Percentiles rank a stretch among this genome's conserved stretches.
Conservation (phyloP, 2,113 vertebrate species). For the Martes martes region DNA sequence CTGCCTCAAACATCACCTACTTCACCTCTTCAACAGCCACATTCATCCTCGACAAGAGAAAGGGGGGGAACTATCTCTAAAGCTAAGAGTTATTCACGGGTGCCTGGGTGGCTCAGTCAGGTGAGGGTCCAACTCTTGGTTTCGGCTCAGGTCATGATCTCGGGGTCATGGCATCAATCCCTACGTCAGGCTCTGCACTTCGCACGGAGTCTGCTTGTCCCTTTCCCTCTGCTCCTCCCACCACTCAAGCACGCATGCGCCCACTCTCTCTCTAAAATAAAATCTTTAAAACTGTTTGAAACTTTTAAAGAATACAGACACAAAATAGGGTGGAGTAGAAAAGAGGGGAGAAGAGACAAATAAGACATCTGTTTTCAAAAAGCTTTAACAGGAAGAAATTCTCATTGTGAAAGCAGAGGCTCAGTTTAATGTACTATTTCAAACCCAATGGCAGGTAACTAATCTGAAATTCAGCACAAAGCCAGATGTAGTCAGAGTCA, state of each 20-base stretch:
- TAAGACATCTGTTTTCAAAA: background rate
- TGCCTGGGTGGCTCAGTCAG: background rate
- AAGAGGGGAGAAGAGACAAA: background rate
- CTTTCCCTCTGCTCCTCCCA: background rate
- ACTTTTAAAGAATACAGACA: constrained; percentile 8
- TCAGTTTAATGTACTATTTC: background rate
- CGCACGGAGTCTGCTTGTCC: background rate
- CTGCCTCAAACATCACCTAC: background rate
- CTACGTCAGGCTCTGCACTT: background rate
- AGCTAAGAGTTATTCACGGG: background rate
- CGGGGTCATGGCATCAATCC: background rate
- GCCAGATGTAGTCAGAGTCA: background rate
- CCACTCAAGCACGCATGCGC: accelerated
- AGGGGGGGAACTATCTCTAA: background rate
- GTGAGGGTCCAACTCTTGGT: background rate
- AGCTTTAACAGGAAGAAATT: background rate
- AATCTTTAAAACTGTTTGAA: background rate
- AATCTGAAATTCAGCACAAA: background rate
- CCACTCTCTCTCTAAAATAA: background rate
- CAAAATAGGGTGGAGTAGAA: background rate
- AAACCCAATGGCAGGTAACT: background rate
- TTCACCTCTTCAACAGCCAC: background rate
- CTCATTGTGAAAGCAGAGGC: background rate
- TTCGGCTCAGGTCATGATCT: background rate
- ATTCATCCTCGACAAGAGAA: background rate